phyloP scores from a whole-genome alignment of 2,113 vertebrate species.

The Platichthys flesus region DNA sequence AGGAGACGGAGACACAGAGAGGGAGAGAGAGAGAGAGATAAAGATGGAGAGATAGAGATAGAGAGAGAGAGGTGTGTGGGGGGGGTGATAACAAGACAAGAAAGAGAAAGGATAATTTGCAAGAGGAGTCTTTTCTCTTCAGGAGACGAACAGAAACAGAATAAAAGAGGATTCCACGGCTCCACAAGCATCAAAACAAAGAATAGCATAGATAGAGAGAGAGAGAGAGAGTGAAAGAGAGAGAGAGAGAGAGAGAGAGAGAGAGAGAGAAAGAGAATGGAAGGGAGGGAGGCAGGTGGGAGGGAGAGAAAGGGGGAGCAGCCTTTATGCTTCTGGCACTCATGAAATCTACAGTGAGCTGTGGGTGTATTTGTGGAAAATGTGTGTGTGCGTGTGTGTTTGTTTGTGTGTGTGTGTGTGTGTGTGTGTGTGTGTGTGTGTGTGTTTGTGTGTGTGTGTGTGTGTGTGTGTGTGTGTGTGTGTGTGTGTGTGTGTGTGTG shows the following conservation, averaged over 20 bases:
- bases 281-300: slow-evolving; percentile 27
- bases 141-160: slow-evolving; percentile 34
- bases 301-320: slow-evolving; percentile 46
- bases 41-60: slow-evolving; percentile 2
- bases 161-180: slow-evolving; percentile 34
- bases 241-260: slow-evolving; percentile 24
- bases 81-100: slow-evolving; percentile 2
- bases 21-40: slow-evolving; percentile 4
- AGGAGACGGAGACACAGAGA: background rate
- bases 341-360: slow-evolving; percentile 61
- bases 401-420: slow-evolving; percentile 59
- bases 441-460: slow-evolving; percentile 13
- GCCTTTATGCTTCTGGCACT: slow-evolving; percentile 59
- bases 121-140: slow-evolving; percentile 29
- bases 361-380: slow-evolving; percentile 62
- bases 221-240: slow-evolving; percentile 36
- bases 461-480: slow-evolving; percentile 14
- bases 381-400: slow-evolving; percentile 19
- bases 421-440: slow-evolving; percentile 16
- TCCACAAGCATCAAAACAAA: slow-evolving; percentile 49
- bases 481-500: slow-evolving; percentile 29
- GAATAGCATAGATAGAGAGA: slow-evolving; percentile 30
- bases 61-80: background rate
- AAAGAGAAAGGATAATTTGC: slow-evolving; percentile 13
- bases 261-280: slow-evolving; percentile 8